Conservation (phyloP, 2,113 vertebrate genomes). For the Corythoichthys haematopterus region DNA sequence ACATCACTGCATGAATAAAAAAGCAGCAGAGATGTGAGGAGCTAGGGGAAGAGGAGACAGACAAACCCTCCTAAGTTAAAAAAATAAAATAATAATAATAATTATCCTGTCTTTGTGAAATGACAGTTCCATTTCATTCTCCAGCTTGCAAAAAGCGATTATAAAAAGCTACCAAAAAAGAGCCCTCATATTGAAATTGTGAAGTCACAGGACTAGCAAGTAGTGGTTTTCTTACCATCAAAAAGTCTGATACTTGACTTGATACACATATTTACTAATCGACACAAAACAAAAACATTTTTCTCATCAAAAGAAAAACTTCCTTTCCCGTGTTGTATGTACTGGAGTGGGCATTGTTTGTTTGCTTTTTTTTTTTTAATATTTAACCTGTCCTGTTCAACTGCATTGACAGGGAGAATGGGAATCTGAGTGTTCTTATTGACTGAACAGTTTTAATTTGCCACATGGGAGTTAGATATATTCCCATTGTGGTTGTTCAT, state of each 20-base stretch:
- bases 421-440: no score
- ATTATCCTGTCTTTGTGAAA: slow-evolving; percentile 37
- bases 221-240: background rate
- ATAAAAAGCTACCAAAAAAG: background rate
- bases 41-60: slow-evolving; percentile 7
- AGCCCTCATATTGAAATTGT: slow-evolving; percentile 28
- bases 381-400: no score
- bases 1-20: slow-evolving; percentile 65
- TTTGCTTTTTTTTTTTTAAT: no score
- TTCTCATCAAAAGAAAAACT: no score
- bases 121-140: slow-evolving; percentile 68
- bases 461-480: no score
- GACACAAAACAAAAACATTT: no score
- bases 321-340: no score
- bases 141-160: slow-evolving; percentile 37
- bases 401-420: no score
- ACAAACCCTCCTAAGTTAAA: slow-evolving; percentile 29
- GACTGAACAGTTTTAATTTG: no score
- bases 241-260: slow-evolving; percentile 4
- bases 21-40: slow-evolving; percentile 49
- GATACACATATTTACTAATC: no score
- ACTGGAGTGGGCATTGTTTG: no score
- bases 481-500: no score
- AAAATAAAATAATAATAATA: slow-evolving; percentile 25
- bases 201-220: slow-evolving; percentile 7